phyloP scores from a whole-genome alignment of 2,113 vertebrate species.

The Vidua chalybeata region DNA sequence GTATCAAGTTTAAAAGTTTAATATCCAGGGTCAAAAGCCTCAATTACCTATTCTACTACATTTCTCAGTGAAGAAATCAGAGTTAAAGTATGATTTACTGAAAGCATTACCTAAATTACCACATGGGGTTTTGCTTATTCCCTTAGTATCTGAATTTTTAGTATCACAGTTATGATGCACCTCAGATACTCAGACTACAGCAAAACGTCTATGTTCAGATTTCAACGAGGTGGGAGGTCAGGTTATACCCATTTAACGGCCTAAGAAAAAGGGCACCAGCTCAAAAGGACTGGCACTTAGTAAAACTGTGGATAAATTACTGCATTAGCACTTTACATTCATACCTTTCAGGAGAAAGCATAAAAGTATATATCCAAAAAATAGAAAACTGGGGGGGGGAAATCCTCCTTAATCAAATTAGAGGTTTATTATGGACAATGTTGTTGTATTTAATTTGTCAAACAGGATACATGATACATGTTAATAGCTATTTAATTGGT shows the following conservation, averaged over 20 bases:
- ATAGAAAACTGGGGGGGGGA: neutral
- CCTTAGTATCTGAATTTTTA: neutral
- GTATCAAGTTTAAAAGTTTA: constrained; percentile 78
- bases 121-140: neutral
- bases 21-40: constrained; percentile 69
- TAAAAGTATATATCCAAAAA: constrained; percentile 10
- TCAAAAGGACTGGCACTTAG: constrained; percentile 40
- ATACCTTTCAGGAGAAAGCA: neutral
- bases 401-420: neutral
- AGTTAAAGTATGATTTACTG: neutral
- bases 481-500: neutral
- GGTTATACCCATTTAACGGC: constrained; percentile 50
- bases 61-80: constrained; percentile 39
- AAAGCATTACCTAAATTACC: constrained; percentile 20
- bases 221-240: constrained; percentile 67
- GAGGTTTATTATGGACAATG: neutral
- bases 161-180: neutral
- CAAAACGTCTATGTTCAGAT: constrained; percentile 6
- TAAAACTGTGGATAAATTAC: constrained; percentile 62
- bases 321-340: constrained; percentile 30
- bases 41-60: constrained; percentile 47
- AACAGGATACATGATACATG: neutral
- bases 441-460: neutral
- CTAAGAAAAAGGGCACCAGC: constrained; percentile 37
- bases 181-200: constrained; percentile 9